Evolutionary conservation across 2,888 invertebrate genomes (phyloP).

Genomic region (Ligdia adustata): DNA sequence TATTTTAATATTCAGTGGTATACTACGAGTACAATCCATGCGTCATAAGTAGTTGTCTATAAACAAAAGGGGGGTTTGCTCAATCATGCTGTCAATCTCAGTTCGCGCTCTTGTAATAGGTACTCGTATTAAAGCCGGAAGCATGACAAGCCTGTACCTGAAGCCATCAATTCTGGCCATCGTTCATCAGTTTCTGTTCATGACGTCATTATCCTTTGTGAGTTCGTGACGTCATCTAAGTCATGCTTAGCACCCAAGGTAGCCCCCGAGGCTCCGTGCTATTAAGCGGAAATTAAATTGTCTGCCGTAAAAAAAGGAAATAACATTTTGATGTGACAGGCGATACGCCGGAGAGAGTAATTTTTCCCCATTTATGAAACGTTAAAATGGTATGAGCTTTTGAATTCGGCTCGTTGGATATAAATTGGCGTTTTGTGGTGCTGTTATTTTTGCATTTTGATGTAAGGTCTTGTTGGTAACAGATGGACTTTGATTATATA

Average conservation of each 20-base stretch:
- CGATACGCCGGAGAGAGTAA: conserved; percentile 51
- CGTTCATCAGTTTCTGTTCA: neutral
- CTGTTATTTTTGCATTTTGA: conserved; percentile 9
- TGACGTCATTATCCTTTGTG: neutral
- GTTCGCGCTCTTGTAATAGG: neutral
- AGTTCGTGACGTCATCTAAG: conserved; percentile 2
- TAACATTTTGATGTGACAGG: conserved; percentile 58
- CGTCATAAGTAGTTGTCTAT: too few species aligned
- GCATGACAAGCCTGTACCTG: neutral
- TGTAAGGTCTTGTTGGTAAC: too few species aligned
- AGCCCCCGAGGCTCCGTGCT: conserved; percentile 32
- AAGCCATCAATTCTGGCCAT: neutral
- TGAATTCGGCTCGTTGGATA: conserved; percentile 25
- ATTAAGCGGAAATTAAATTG: conserved; percentile 64
- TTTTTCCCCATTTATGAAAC: conserved; percentile 45
- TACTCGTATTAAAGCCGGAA: neutral
- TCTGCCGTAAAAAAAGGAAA: conserved; percentile 58
- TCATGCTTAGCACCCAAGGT: conserved; percentile 30
- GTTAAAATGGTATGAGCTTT: conserved; percentile 37
- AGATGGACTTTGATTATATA: too few species aligned
- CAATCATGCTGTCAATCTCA: neutral
- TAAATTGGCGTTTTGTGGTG: conserved; percentile 25
- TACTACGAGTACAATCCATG: too few species aligned
- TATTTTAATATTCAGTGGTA: too few species aligned
- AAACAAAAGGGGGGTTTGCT: too few species aligned